Base-by-base conservation (phyloP, 2,797 vertebrate genomes). In the Poecile montanus region DNA sequence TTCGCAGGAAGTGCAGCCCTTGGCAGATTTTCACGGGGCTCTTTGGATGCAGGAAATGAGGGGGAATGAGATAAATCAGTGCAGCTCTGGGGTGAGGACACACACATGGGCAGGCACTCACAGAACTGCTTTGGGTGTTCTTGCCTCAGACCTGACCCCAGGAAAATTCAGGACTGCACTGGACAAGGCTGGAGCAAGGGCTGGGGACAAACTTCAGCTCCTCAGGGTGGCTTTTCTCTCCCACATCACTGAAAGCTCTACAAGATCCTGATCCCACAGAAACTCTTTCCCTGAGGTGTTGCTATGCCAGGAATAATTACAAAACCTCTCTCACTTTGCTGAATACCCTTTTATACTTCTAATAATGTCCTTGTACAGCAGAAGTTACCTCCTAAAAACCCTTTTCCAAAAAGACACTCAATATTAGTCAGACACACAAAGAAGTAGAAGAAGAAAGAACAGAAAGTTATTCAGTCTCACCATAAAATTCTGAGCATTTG, bases 51-150 rank as follows among this genome's bases (percentile, higher is more conserved):
- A 58, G 87, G 84, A 67, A 75, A 61, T 23, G 67, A 91, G 62
- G 53, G 60, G 68, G n/a, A 48, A 44, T 2, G 71, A 30, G 74
- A 34, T 10, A 7, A 70, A 47, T 6, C 23, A 14, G 74, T 2
- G 10, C 2, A 17, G 13, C 62, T 6, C 44, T 16, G 40, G 68
- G 53, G 1, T 5, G 72, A 36, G 63, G 62, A 56, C 65, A 22
- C n/a, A 4, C 34, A 2, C 6, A 1, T 3, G 9, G 10, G 0
- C 66, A 22, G 57, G 44, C 68, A 5, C 61, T 3, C 6, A 6
- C 14, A 15, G 6, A 0, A 0, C 53, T 2, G n/a, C 5, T 3
- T 16, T 7, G 7, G 38, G 13, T 1, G 0, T 2, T 29, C 32
- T 13, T 23, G 2, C 18, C 56, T n/a, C 62, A 26, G 8, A 29